Percentiles rank a stretch among this genome's conserved stretches.
These are phyloP conservation scores for Anorthoa munda DNA, from an alignment of 2,888 invertebrate genomes.

Conservation along the genomic window DNA sequence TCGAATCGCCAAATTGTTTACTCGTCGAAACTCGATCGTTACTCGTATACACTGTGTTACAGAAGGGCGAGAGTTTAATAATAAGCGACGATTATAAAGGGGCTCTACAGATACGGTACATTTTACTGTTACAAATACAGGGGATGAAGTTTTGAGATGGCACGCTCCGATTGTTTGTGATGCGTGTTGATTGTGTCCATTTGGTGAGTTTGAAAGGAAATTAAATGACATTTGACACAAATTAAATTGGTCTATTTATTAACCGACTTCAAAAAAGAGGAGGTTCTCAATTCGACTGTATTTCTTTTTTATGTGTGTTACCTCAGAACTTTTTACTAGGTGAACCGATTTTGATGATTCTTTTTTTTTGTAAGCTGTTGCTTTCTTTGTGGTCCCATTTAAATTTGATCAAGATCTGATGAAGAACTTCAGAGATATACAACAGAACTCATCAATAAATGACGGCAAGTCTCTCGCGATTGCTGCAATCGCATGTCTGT, in stretches of 20 bases:
- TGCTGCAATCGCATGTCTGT: no score
- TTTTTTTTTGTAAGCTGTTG: no score
- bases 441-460: no score
- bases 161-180: slow-evolving; percentile 33
- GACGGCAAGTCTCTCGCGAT: no score
- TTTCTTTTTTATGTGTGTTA: no score
- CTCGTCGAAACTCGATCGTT: slow-evolving; percentile 77
- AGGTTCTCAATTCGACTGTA: no score
- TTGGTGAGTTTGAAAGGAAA: slow-evolving; percentile 15
- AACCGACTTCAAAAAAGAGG: no score
- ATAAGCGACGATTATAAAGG: slow-evolving; percentile 84
- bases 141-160: slow-evolving; percentile 44
- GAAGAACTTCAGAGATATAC: no score
- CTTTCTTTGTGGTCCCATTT: no score
- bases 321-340: no score
- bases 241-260: not conserved
- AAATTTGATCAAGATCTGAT: no score
- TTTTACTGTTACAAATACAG: slow-evolving; percentile 67
- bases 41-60: slow-evolving; percentile 75
- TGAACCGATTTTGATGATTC: no score
- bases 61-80: slow-evolving; percentile 81
- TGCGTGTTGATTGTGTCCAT: slow-evolving; percentile 25
- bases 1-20: slow-evolving; percentile 78
- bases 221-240: slow-evolving; percentile 19
- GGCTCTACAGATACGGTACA: slow-evolving; percentile 71